A percentile compares a stretch with the other conserved stretches of the same genome.
Conservation (phyloP, 2,797 vertebrate genomes). For the Atherinosoma microstoma region DNA sequence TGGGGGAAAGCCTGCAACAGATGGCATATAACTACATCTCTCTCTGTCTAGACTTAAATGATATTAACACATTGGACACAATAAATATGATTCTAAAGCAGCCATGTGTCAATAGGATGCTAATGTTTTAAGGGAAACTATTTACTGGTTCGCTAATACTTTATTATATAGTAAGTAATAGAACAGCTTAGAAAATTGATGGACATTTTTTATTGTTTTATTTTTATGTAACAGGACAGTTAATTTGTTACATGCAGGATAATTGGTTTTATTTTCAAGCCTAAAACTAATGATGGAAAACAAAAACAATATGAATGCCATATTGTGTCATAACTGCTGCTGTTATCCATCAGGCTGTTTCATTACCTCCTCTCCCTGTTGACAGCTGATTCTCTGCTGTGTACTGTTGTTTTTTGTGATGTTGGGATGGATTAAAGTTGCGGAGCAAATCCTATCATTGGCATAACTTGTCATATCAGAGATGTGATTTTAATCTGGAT, state of each 20-base stretch:
- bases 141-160: background rate
- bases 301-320: background rate
- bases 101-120: background rate
- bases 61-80: slow-evolving; percentile 9
- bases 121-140: background rate
- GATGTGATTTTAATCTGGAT: slow-evolving; percentile 28
- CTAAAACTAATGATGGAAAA: background rate
- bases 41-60: background rate
- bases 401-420: slow-evolving; percentile 12
- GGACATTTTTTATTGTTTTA: background rate
- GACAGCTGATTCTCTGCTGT: slow-evolving; percentile 4
- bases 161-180: background rate
- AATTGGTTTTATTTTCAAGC: background rate
- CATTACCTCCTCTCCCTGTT: slow-evolving; percentile 1
- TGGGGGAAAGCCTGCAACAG: slow-evolving; percentile 11
- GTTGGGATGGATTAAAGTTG: slow-evolving; percentile 21
- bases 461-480: slow-evolving; percentile 14
- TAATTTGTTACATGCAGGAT: background rate
- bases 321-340: background rate
- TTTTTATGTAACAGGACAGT: background rate
- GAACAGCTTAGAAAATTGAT: background rate
- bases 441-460: slow-evolving; percentile 26
- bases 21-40: background rate
- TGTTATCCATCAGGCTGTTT: slow-evolving; percentile 8
- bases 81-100: background rate